Conservation (phyloP, 2,797 vertebrate species). For the Coregonus ussuriensis region DNA sequence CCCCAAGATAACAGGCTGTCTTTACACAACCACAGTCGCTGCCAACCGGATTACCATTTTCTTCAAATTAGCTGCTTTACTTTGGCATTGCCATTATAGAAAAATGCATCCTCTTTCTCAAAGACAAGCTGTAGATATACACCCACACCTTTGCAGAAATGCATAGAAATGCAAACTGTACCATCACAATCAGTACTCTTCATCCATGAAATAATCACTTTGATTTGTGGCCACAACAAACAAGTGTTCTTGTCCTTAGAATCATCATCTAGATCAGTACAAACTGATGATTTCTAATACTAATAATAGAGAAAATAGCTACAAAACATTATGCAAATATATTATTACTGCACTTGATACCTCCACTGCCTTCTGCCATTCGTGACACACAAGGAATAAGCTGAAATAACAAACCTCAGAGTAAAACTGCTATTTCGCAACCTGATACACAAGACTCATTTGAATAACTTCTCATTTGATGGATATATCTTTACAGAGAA, state of each 20-base stretch:
- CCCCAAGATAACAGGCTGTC: too few relatives aligned
- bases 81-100: too few relatives aligned
- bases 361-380: too few relatives aligned
- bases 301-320: not conserved
- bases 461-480: not conserved
- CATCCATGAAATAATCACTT: not conserved
- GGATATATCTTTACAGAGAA: not conserved
- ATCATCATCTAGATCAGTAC: not conserved
- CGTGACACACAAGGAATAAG: not conserved
- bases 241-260: not conserved
- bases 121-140: not conserved
- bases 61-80: too few relatives aligned
- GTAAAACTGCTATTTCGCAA: not conserved
- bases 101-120: not conserved
- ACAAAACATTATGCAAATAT: not conserved
- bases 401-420: not conserved
- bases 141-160: not conserved
- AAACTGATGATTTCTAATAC: not conserved
- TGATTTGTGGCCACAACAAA: slow-evolving; percentile 1
- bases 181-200: not conserved
- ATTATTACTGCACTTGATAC: not conserved
- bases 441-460: not conserved
- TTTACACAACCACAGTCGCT: not conserved
- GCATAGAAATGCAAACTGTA: not conserved
- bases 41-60: too few relatives aligned